Evolutionary conservation across 2,113 vertebrate genomes (phyloP).

Genomic region (Promerops cafer): DNA sequence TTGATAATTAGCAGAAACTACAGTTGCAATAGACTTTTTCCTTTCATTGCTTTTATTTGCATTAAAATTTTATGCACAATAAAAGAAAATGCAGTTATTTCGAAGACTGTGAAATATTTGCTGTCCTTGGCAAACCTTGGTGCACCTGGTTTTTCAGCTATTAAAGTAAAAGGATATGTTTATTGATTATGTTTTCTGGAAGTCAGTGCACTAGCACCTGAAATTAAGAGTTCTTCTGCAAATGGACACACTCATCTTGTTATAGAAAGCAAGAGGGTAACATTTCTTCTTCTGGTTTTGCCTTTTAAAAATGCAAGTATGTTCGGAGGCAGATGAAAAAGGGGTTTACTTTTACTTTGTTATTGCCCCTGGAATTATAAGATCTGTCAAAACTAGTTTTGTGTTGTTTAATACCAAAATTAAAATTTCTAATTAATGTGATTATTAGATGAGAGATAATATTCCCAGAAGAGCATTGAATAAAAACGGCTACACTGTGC

Average conservation of each 20-base stretch:
- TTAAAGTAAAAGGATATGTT: not conserved
- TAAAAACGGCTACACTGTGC: not conserved
- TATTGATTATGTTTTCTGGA: not conserved
- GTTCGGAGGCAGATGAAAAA: not conserved
- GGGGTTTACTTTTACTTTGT: slow-evolving; percentile 6
- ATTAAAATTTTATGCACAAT: not conserved
- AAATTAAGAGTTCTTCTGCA: not conserved
- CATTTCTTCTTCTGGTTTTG: not conserved
- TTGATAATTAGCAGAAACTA: not conserved
- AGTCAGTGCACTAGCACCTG: not conserved
- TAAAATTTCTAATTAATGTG: slow-evolving; percentile 6
- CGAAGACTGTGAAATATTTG: not conserved
- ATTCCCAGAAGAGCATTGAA: not conserved
- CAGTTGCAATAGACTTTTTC: not conserved
- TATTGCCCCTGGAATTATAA: not conserved
- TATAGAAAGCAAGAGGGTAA: not conserved
- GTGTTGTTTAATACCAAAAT: slow-evolving; percentile 21
- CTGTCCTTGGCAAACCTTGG: not conserved
- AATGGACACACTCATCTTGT: not conserved
- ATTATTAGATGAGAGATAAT: slow-evolving; percentile 36
- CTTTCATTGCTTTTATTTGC: not conserved
- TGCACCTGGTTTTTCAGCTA: not conserved
- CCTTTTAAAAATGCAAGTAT: not conserved
- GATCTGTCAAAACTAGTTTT: slow-evolving; percentile 42
- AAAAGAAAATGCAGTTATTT: not conserved